These are phyloP conservation scores for Diarsia rubi DNA, from an alignment of 2,888 invertebrate species.

Conservation along the genomic window DNA sequence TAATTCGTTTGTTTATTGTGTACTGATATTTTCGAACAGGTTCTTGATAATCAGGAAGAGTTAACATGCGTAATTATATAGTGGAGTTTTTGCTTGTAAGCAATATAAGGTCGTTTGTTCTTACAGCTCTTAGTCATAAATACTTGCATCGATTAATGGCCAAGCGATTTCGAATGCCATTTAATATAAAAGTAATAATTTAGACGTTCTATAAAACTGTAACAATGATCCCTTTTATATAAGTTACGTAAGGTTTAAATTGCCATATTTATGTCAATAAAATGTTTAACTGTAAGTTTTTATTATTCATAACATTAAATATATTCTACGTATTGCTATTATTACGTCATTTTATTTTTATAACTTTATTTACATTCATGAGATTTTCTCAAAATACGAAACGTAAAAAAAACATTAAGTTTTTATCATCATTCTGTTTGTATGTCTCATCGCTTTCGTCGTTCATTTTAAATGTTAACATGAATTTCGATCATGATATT, in stretches of 20 bases:
- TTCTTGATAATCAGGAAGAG: constrained; percentile 62
- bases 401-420: constrained; percentile 32
- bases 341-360: constrained; percentile 47
- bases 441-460: not conserved
- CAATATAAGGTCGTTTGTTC: constrained; percentile 21
- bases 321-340: constrained; percentile 37
- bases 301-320: constrained; percentile 52
- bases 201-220: constrained; percentile 14
- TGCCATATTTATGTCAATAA: constrained; percentile 36
- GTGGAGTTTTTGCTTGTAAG: constrained; percentile 27
- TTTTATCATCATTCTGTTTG: constrained; percentile 22
- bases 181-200: not conserved
- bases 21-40: constrained; percentile 57
- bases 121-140: constrained; percentile 6
- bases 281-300: constrained; percentile 47
- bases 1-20: constrained; percentile 69
- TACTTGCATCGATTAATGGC: not conserved
- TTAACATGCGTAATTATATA: constrained; percentile 47
- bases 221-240: constrained; percentile 23
- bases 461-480: not conserved
- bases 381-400: constrained; percentile 43
- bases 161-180: not conserved
- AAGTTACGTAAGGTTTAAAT: constrained; percentile 30
- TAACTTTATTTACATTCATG: constrained; percentile 50
- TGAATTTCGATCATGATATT: not conserved